Percentiles rank a stretch among this genome's conserved stretches.
phyloP scores from a whole-genome alignment of 2,113 vertebrate species.

The Gila orcuttii region DNA sequence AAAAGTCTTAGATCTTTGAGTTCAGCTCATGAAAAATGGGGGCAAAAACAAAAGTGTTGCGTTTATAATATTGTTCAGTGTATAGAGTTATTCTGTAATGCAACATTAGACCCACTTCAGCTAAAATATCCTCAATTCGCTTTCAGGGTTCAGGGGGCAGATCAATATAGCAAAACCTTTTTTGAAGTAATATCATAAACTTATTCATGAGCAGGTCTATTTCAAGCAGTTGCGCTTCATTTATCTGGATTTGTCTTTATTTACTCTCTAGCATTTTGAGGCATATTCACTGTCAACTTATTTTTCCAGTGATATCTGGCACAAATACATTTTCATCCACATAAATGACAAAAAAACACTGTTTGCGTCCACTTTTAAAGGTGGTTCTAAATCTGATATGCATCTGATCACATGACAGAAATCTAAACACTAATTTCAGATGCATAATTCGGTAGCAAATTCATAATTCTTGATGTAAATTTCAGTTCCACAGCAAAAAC shows the following conservation, averaged over 20 bases:
- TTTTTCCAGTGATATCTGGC: background rate
- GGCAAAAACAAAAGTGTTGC: too few relatives aligned
- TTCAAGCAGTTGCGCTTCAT: background rate
- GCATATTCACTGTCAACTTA: background rate
- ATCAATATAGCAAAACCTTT: background rate
- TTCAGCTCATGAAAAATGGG: too few relatives aligned
- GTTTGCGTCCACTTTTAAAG: background rate
- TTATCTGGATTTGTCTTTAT: slow-evolving; percentile 13
- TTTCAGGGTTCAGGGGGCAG: too few relatives aligned
- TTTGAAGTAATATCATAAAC: slow-evolving; percentile 5
- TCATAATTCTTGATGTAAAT: background rate
- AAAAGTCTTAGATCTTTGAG: too few relatives aligned
- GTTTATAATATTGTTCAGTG: too few relatives aligned
- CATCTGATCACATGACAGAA: background rate
- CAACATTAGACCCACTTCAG: slow-evolving; percentile 12
- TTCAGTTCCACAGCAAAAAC: background rate
- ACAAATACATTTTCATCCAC: background rate
- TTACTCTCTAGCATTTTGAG: background rate
- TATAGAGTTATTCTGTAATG: background rate
- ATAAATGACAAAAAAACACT: background rate
- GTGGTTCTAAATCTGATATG: background rate
- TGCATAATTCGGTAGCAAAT: background rate
- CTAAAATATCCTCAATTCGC: slow-evolving; percentile 1
- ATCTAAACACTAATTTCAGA: background rate
- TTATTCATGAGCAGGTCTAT: background rate